These are phyloP conservation scores for Acanthococcus lagerstroemiae DNA, from an alignment of 2,888 invertebrate species.

Conservation along the genomic window DNA sequence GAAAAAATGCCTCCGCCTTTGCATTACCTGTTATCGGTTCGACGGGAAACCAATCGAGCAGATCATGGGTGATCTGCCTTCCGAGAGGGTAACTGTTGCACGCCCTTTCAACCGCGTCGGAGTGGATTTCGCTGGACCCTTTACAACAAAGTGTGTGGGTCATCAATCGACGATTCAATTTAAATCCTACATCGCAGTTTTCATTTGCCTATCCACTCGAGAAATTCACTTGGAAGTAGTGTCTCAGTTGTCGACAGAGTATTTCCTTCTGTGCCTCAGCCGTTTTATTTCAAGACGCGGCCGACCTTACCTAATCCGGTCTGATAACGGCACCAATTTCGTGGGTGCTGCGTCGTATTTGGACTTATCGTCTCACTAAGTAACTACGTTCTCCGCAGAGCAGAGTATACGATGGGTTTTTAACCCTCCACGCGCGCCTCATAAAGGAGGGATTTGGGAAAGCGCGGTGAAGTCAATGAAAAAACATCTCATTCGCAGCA, in stretches of 20 bases:
- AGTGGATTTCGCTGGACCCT: conserved; percentile 9
- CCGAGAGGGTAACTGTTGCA: not conserved
- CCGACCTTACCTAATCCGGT: conserved; percentile 12
- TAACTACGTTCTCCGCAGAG: conserved; percentile 7
- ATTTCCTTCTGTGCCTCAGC: not conserved
- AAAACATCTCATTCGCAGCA: not conserved
- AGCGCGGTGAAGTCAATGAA: conserved; percentile 2
- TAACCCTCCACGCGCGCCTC: not conserved
- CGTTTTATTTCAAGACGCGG: conserved; percentile 37
- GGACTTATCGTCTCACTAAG: too few species aligned
- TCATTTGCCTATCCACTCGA: too few species aligned
- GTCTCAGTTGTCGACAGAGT: not conserved
- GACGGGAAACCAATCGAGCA: not conserved
- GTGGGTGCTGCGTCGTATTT: not conserved
- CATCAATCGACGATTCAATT: not conserved
- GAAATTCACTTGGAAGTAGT: conserved; percentile 9
- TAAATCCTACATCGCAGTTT: conserved; percentile 3
- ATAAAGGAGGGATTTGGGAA: conserved; percentile 11
- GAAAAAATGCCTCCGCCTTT: not conserved
- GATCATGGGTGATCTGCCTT: conserved; percentile 5
- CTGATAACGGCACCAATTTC: conserved; percentile 14
- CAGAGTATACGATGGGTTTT: conserved; percentile 35
- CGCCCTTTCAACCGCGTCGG: not conserved
- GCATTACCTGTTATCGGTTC: not conserved
- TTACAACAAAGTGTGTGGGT: not conserved